Conservation (phyloP, 2,888 invertebrate genomes). For the Tinea trinotella region DNA sequence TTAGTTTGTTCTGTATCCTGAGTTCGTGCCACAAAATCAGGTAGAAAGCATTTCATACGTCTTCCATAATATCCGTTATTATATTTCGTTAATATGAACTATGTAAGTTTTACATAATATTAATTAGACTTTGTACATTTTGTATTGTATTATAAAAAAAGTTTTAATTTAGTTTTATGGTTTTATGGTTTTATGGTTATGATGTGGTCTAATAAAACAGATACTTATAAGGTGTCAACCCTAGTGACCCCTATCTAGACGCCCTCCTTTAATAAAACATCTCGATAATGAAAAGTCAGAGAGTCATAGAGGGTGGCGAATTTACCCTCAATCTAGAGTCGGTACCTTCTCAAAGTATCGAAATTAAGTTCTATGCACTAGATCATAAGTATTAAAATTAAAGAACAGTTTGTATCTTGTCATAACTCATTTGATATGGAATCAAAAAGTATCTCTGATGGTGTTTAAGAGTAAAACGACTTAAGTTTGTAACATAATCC, state of each 20-base stretch:
- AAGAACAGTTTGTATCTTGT: constrained; percentile 37
- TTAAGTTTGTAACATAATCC: constrained; percentile 28
- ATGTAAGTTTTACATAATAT: too few relatives aligned
- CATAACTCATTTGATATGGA: constrained; percentile 71
- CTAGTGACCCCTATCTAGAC: constrained; percentile 44
- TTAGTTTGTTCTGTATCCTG: too few relatives aligned
- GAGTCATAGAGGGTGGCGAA: constrained; percentile 66
- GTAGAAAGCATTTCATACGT: too few relatives aligned
- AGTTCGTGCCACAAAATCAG: too few relatives aligned
- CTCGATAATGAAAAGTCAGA: constrained; percentile 73
- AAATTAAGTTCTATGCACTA: constrained; percentile 46
- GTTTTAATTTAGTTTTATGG: too few relatives aligned
- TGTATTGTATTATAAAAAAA: too few relatives aligned
- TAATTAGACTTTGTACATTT: too few relatives aligned
- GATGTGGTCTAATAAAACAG: constrained; percentile 3
- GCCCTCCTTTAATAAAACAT: constrained; percentile 71
- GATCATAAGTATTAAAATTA: constrained; percentile 44
- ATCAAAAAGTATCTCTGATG: constrained; percentile 63
- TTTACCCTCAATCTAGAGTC: constrained; percentile 43
- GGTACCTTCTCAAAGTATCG: constrained; percentile 28
- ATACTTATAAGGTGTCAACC: constrained; percentile 35
- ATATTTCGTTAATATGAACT: too few relatives aligned
- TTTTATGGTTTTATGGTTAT: too few relatives aligned
- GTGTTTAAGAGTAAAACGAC: constrained; percentile 33
- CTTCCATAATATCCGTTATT: too few relatives aligned